Evolutionary conservation across 2,113 vertebrate genomes (phyloP).

Genomic region (Galbula dea): DNA sequence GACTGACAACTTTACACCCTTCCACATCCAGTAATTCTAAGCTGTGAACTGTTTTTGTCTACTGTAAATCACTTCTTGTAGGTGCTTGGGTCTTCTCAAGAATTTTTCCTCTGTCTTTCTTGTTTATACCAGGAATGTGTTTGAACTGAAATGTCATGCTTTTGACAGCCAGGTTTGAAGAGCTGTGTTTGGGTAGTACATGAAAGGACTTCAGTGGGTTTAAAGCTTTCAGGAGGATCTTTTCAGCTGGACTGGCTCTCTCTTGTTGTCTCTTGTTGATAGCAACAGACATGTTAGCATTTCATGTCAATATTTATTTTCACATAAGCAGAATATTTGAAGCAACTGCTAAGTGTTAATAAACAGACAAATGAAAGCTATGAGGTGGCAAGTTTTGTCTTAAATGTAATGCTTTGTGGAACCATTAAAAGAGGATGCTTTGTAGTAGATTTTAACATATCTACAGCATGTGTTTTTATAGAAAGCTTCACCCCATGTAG

Average conservation of each 20-base stretch:
- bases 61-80: neutral
- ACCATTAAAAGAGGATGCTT: neutral
- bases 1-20: neutral
- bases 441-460: neutral
- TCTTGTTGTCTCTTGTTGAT: neutral
- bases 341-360: neutral
- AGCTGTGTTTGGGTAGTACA: neutral
- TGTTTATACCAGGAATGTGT: neutral
- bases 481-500: neutral
- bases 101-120: neutral
- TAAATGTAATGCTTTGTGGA: neutral
- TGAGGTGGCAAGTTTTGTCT: neutral
- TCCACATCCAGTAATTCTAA: neutral
- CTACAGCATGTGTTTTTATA: neutral
- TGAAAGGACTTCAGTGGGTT: neutral
- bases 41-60: neutral
- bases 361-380: neutral
- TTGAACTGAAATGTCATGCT: neutral
- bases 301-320: neutral
- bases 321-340: neutral
- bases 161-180: neutral
- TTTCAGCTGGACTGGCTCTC: neutral
- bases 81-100: neutral
- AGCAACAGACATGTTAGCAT: neutral
- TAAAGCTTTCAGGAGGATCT: neutral